These are phyloP conservation scores for Palythoa heliodiscus DNA, from an alignment of 92 coral and sea anemone genomes.

Conservation along the genomic window DNA sequence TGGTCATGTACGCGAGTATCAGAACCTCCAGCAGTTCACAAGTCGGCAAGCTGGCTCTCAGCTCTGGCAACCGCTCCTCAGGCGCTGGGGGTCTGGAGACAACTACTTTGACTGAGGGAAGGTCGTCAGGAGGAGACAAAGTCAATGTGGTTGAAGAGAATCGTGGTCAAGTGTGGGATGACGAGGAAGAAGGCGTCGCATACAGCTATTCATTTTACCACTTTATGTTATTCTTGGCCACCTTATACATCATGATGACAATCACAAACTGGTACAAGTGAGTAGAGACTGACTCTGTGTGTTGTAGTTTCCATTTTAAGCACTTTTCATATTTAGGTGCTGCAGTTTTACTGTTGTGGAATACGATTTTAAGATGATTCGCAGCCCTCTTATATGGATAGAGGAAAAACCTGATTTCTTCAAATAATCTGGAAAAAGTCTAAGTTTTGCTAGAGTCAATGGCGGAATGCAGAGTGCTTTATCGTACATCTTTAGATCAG, in stretches of 20 bases:
- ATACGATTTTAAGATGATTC: too few relatives aligned
- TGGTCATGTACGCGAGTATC: constrained; percentile 83
- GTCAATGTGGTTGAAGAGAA: constrained; percentile 68
- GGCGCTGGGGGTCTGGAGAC: constrained; percentile 53
- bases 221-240: constrained; percentile 80
- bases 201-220: constrained; percentile 87
- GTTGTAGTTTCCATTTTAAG: not conserved
- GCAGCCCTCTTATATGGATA: too few relatives aligned
- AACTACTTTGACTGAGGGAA: constrained; percentile 59
- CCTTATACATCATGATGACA: constrained; percentile 87
- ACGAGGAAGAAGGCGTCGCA: constrained; percentile 76
- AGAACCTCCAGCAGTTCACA: constrained; percentile 84
- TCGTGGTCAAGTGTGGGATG: constrained; percentile 67
- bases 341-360: not conserved
- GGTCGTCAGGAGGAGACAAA: constrained; percentile 51
- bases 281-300: constrained; percentile 33
- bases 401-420: too few relatives aligned
- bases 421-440: too few relatives aligned
- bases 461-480: too few relatives aligned
- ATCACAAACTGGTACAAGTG: constrained; percentile 92
- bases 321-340: not conserved
- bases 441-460: not conserved
- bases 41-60: constrained; percentile 71
- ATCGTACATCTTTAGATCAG: too few relatives aligned
- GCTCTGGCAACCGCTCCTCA: constrained; percentile 16